Percentiles rank a stretch among this genome's conserved stretches.
These are phyloP conservation scores for Zele albiditarsus DNA, from an alignment of 2,888 invertebrate species.

Conservation along the genomic window DNA sequence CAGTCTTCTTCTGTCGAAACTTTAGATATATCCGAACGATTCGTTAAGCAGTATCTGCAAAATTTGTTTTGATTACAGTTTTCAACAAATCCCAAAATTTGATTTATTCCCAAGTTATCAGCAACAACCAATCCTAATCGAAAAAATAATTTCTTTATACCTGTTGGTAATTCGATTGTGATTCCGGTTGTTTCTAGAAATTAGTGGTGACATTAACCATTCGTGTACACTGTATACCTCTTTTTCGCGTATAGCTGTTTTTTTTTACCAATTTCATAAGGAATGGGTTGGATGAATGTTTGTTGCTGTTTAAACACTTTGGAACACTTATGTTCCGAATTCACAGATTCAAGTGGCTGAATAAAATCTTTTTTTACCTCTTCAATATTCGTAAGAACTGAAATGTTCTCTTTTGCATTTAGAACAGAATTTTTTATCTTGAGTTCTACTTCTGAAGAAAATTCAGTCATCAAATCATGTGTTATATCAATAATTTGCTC, in stretches of 20 bases:
- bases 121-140: constrained; percentile 7
- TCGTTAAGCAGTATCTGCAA: constrained; percentile 19
- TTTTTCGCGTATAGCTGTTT: too few relatives aligned
- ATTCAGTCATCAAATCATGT: constrained; percentile 4
- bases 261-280: too few relatives aligned
- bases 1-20: constrained; percentile 11
- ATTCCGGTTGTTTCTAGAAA: constrained; percentile 35
- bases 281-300: too few relatives aligned
- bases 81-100: constrained; percentile 12
- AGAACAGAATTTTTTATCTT: background rate
- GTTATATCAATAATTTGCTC: background rate
- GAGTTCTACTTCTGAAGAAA: constrained; percentile 7
- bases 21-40: background rate
- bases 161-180: background rate
- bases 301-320: too few relatives aligned
- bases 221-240: too few relatives aligned
- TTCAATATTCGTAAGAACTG: background rate
- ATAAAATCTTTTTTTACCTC: constrained; percentile 8
- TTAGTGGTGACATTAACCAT: too few relatives aligned
- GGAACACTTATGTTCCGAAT: too few relatives aligned
- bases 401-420: background rate
- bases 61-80: constrained; percentile 13
- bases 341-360: too few relatives aligned
- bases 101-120: constrained; percentile 25
- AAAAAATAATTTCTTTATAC: constrained; percentile 12